Evolutionary conservation across 2,888 invertebrate genomes (phyloP).

Genomic region (Drosophila colorata): DNA sequence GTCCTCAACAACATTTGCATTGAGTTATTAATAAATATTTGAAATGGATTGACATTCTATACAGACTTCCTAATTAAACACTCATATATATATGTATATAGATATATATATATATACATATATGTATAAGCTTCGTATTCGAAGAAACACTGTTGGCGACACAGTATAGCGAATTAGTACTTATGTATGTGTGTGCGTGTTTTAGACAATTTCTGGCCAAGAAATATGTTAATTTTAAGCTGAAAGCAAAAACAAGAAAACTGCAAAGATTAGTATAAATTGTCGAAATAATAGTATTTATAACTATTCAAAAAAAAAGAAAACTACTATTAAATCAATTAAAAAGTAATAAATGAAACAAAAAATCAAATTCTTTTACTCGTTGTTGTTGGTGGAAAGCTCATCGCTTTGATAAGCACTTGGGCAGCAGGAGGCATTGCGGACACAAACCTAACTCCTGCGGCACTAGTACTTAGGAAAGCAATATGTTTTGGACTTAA

Average conservation of each 20-base stretch:
- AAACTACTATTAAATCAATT: conserved; percentile 63
- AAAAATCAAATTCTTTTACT: background rate
- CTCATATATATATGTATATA: conserved; percentile 23
- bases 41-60: conserved; percentile 38
- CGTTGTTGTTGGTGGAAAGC: conserved; percentile 62
- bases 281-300: conserved; percentile 74
- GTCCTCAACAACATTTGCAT: conserved; percentile 39
- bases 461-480: conserved; percentile 86
- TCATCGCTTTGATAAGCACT: conserved; percentile 87
- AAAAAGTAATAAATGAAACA: conserved; percentile 42
- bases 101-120: conserved; percentile 11
- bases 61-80: conserved; percentile 58
- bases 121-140: conserved; percentile 53
- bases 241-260: conserved; percentile 49
- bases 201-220: conserved; percentile 73
- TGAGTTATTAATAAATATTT: conserved; percentile 36
- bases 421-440: conserved; percentile 85
- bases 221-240: conserved; percentile 60
- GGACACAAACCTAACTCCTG: conserved; percentile 85
- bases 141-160: conserved; percentile 40
- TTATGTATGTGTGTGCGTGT: conserved; percentile 36
- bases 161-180: conserved; percentile 54
- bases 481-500: conserved; percentile 65
- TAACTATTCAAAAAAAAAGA: conserved; percentile 66
- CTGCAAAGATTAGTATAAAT: conserved; percentile 77